Evolutionary conservation across 2,888 invertebrate species (phyloP).

Genomic region (Drosophila mimica): DNA sequence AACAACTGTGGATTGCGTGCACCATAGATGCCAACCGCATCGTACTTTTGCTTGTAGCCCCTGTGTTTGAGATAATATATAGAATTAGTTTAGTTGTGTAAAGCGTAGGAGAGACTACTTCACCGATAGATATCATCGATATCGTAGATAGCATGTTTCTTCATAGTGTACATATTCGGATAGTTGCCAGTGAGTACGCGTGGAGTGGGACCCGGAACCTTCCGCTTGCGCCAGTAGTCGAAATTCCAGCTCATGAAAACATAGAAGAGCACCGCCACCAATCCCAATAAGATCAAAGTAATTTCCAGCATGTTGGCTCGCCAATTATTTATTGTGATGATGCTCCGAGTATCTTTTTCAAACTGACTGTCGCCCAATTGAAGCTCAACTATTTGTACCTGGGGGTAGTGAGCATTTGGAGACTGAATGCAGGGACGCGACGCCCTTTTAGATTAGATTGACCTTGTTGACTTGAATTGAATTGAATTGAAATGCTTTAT

Average conservation of each 20-base stretch:
- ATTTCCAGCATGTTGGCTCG: conserved; percentile 44
- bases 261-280: conserved; percentile 56
- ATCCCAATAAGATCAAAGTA: conserved; percentile 46
- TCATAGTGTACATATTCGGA: conserved; percentile 69
- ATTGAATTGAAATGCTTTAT: background rate
- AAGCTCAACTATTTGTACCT: background rate
- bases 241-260: conserved; percentile 79
- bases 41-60: conserved; percentile 65
- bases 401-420: background rate
- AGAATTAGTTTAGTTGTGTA: no score
- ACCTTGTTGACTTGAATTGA: background rate
- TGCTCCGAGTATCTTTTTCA: background rate
- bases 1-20: conserved; percentile 82
- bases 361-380: conserved; percentile 18
- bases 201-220: conserved; percentile 83
- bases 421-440: conserved; percentile 1
- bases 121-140: conserved; percentile 84
- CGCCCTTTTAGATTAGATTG: conserved; percentile 17
- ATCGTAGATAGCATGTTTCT: conserved; percentile 79
- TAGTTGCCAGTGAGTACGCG: conserved; percentile 82
- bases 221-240: conserved; percentile 83
- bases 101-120: conserved; percentile 57
- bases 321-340: background rate
- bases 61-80: background rate
- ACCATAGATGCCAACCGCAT: conserved; percentile 84